Percentiles rank a stretch among this genome's conserved stretches.
Conservation (phyloP, 2,113 vertebrate species). For the Tragelaphus scriptus region DNA sequence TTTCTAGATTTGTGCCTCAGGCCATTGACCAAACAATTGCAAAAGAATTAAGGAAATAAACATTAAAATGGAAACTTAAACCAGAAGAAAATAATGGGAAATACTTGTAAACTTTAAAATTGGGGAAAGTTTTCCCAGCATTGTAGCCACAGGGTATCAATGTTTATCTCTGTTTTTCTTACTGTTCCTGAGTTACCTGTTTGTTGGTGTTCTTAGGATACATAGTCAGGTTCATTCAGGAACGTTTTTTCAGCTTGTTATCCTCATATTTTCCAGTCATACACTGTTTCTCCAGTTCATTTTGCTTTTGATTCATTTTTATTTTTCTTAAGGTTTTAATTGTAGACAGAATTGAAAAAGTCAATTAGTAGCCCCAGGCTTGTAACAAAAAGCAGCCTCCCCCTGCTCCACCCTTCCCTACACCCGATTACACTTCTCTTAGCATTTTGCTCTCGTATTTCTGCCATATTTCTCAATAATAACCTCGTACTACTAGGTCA, state of each 20-base stretch:
- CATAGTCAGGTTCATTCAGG: not conserved
- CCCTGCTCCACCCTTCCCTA: not conserved
- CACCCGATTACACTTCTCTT: not conserved
- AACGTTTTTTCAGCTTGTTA: not conserved
- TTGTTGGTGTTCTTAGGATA: not conserved
- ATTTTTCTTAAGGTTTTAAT: not conserved
- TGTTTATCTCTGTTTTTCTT: not conserved
- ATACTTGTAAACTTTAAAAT: not conserved
- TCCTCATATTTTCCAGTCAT: not conserved
- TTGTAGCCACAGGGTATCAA: not conserved
- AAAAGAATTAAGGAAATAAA: slow-evolving; percentile 5
- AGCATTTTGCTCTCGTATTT: not conserved
- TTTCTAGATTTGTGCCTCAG: not conserved
- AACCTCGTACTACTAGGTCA: not conserved
- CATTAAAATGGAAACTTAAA: not conserved
- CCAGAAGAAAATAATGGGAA: not conserved
- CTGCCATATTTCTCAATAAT: not conserved
- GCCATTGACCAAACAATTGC: not conserved
- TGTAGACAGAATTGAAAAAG: not conserved
- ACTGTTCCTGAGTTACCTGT: slow-evolving; percentile 22
- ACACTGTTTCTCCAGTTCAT: not conserved
- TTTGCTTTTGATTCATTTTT: not conserved
- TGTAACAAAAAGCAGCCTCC: not conserved
- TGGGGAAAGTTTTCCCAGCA: not conserved
- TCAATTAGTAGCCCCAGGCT: not conserved